phyloP scores from a whole-genome alignment of 1,140 invertebrate genomes.

The Saccostrea echinata region DNA sequence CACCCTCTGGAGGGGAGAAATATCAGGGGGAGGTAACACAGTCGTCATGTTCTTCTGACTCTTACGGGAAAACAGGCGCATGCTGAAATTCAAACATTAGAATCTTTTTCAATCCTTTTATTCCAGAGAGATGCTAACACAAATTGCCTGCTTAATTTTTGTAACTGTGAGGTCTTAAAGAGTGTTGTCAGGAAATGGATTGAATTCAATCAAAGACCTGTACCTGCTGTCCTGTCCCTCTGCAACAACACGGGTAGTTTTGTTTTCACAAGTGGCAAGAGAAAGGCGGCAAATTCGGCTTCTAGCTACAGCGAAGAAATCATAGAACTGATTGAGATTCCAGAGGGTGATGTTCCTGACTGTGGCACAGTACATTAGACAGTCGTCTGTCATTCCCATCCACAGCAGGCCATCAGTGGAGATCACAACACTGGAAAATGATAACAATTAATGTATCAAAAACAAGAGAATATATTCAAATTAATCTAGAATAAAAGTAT shows the following conservation, averaged over 20 bases:
- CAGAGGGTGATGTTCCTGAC: constrained; percentile 74
- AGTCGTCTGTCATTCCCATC: constrained; percentile 79
- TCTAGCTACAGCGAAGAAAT: constrained; percentile 75
- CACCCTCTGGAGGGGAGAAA: constrained; percentile 74
- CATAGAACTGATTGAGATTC: constrained; percentile 75
- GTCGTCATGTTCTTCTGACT: constrained; percentile 75
- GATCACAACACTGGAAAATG: constrained; percentile 69
- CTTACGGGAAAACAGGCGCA: constrained; percentile 73
- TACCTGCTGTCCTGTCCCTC: constrained; percentile 77
- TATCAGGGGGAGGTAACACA: constrained; percentile 77
- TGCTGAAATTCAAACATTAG: constrained; percentile 64
- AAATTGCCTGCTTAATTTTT: no score
- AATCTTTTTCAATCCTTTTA: neutral
- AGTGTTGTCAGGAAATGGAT: no score
- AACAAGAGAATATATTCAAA: no score
- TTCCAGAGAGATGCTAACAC: neutral
- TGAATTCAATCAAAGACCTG: no score
- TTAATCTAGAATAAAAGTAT: no score
- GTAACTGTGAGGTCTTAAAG: no score
- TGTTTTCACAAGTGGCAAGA: constrained; percentile 68
- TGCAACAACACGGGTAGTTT: constrained; percentile 73
- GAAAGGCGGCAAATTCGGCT: constrained; percentile 68
- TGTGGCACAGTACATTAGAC: constrained; percentile 75
- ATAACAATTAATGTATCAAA: no score
- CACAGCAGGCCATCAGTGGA: constrained; percentile 76